Evolutionary conservation across 2,888 invertebrate species (phyloP), one percentile per base, ranked within the genome.

Genomic region (Argynnis bischoffii): DNA sequence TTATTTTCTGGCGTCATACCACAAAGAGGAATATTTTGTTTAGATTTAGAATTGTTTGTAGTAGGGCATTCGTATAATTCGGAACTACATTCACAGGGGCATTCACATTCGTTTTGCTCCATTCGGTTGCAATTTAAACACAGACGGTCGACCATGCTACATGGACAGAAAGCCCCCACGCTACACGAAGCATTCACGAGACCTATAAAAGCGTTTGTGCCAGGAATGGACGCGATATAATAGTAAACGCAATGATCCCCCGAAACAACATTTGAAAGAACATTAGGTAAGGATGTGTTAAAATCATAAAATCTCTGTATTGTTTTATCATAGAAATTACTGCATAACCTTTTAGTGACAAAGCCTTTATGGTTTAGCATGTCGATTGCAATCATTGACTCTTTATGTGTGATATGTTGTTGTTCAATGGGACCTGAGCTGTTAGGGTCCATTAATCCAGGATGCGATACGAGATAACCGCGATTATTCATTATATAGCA

Each of bases 91-190:
- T 98, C 98, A 83, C 98, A 98, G 0, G 98, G 98, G 81, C 98
- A 98, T 85, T 98, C 98, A 78, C 98, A 98, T 81, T 98, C 98
- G 3, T 95, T 96, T 87, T 97, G 98, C 83, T 98, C 98, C 97
- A 98, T 98, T 60, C 98, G 95, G 83, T 97, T 96, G 83, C 98
- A 98, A 83, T 98, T 98, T 35, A 98, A 93, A 83, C 98, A 98
- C 3, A 97, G 93, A 3, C 98, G 94, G 84, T 98, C 97, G 66
- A 95, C 96, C 88, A 97, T 97, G 81, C 97, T 98, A 83, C 98
- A 98, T 0, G 98, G 98, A 81, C 98, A 98, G 88, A 98, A 98
- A 5, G 96, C 95, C 3, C 95, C 95, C 3, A 95, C 94, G 80
- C 96, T 96, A 81, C 97, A 98, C 0, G 97, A 97, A 48, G 97